Evolutionary conservation across 2,113 vertebrate species (phyloP).

Genomic region (Tympanuchus pallidicinctus): DNA sequence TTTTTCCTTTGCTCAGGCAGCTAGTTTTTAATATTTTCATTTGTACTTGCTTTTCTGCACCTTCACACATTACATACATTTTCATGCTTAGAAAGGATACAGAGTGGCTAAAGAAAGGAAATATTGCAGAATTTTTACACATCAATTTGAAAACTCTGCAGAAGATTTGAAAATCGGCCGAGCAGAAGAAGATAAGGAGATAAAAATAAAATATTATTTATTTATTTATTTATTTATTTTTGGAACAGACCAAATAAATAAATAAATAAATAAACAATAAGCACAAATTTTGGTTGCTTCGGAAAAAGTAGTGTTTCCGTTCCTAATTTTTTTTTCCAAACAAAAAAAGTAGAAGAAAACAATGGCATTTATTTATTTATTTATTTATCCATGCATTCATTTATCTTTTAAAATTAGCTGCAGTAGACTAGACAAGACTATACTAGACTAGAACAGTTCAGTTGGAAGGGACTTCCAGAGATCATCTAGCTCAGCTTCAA

Average conservation of each 20-base stretch:
- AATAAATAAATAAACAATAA: background rate
- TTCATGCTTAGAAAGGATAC: background rate
- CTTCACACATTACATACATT: background rate
- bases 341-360: background rate
- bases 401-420: background rate
- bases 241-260: background rate
- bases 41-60: background rate
- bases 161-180: background rate
- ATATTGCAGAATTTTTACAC: background rate
- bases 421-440: background rate
- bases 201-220: background rate
- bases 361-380: background rate
- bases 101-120: background rate
- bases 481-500: background rate
- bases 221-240: background rate
- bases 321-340: background rate
- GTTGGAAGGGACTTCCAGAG: background rate
- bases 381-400: background rate
- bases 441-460: background rate
- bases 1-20: background rate
- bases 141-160: background rate
- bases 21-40: background rate
- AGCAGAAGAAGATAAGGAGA: background rate
- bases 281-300: accelerated
- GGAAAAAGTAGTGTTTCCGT: background rate